Evolutionary conservation across 2,797 vertebrate species (phyloP).

Genomic region (Dromococcyx pavoninus): DNA sequence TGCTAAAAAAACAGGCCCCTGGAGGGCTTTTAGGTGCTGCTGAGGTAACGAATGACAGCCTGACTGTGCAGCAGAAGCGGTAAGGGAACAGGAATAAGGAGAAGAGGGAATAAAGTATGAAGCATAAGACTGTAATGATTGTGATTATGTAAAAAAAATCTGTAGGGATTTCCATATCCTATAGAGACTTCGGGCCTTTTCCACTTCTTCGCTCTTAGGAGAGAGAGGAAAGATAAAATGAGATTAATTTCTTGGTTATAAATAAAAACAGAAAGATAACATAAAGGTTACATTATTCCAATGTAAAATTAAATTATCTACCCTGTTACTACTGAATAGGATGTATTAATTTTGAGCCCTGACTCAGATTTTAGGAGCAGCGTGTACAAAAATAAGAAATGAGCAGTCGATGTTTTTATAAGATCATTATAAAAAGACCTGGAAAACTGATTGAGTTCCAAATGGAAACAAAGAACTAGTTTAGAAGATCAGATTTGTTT

Average conservation of each 20-base stretch:
- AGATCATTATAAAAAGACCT: not conserved
- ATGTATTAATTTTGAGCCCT: not conserved
- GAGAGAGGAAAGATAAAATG: not conserved
- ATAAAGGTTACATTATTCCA: not conserved
- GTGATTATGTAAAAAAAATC: not conserved
- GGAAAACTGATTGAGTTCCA: not conserved
- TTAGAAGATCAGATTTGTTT: not conserved
- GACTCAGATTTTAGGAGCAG: conserved; percentile 17
- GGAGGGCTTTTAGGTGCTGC: not conserved
- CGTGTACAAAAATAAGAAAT: not conserved
- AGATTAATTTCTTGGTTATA: not conserved
- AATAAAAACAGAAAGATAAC: conserved; percentile 29
- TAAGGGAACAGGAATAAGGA: not conserved
- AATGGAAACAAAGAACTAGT: conserved; percentile 6
- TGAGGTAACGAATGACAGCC: not conserved
- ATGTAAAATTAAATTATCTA: conserved; percentile 7
- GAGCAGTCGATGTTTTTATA: not conserved
- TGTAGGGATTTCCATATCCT: not conserved
- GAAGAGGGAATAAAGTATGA: not conserved
- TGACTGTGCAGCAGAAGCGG: not conserved
- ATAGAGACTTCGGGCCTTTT: not conserved
- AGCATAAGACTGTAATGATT: not conserved
- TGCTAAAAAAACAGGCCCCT: not conserved
- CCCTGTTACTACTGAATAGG: not conserved
- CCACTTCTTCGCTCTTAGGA: not conserved